Evolutionary conservation across 2,113 vertebrate genomes (phyloP), one percentile per base, ranked within the genome.

Genomic region (Phodopus roborovskii): DNA sequence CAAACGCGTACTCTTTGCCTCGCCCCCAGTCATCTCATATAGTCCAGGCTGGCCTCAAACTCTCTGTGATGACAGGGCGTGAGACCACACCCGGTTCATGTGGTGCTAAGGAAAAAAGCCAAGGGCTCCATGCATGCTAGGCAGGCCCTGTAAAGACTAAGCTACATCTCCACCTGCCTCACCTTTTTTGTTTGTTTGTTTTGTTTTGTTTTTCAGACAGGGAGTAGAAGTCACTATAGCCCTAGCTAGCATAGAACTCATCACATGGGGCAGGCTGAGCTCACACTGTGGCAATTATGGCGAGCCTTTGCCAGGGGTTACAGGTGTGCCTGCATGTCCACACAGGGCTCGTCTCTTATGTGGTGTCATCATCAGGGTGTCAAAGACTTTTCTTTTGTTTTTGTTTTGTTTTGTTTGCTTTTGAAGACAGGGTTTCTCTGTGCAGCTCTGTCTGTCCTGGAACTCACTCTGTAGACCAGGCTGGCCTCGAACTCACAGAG

Each of bases 261-360:
- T 22, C 24, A 3, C 16, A 22, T 53, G n/a, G 12, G 5, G 1
- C 64, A 53, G 45, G 4, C 66, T 56, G 30, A 26, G 13, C 85
- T 36, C 48, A 30, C 64, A 15, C 2, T 50, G 20, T 53, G 33
- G 45, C n/a, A 83, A 16, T 48, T 26, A 20, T 53, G 45, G 45
- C 45, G 45, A 45, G 45, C 7, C 22, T 73, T 50, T 42, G 24
- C 86, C 36, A 0, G 36, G 13, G 68, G 36, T n/a, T 15, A 24
- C 64, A 86, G 28, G 62, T 8, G 10, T 3, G 42, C 64, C 16
- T 2, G 22, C 13, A 4, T 11, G 13, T 26, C 20, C 4, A 26
- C 48, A 22, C 2, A 10, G 28, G 28, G 1, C 60, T 81, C 78
- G 0, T 19, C 30, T 36, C 45, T 33, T 0, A 12, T 6, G n/a